A percentile compares a stretch with the other conserved stretches of the same genome.
phyloP scores from a whole-genome alignment of 1,140 invertebrate genomes.

The Centruroides sculpturatus region DNA sequence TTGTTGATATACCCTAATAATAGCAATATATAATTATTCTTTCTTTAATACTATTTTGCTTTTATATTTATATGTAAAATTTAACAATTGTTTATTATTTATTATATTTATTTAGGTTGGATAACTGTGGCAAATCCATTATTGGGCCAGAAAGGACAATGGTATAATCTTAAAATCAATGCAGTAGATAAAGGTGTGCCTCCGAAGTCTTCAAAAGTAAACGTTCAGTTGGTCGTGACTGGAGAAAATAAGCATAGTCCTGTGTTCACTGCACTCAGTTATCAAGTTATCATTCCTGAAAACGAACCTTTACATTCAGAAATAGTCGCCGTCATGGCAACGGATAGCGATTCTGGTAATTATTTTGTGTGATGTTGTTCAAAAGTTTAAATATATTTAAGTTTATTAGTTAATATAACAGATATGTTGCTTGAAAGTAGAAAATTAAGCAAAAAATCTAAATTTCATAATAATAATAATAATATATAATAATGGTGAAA shows the following conservation, averaged over 20 bases:
- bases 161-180: slow-evolving; percentile 48
- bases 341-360: slow-evolving; percentile 54
- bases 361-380: too few relatives aligned
- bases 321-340: slow-evolving; percentile 67
- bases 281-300: slow-evolving; percentile 80
- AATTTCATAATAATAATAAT: too few relatives aligned
- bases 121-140: slow-evolving; percentile 48
- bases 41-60: too few relatives aligned
- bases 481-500: too few relatives aligned
- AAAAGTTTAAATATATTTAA: too few relatives aligned
- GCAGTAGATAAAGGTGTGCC: slow-evolving; percentile 73
- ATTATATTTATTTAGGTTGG: slow-evolving; percentile 35
- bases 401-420: too few relatives aligned
- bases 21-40: too few relatives aligned
- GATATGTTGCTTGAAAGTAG: too few relatives aligned
- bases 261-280: slow-evolving; percentile 63
- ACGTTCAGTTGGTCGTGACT: slow-evolving; percentile 59
- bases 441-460: too few relatives aligned
- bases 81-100: neutral
- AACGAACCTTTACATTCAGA: slow-evolving; percentile 71
- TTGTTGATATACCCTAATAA: too few relatives aligned
- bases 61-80: too few relatives aligned
- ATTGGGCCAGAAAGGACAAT: slow-evolving; percentile 33
- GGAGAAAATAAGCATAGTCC: slow-evolving; percentile 69
- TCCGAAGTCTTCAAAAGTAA: slow-evolving; percentile 55